Evolutionary conservation across 2,113 vertebrate species (phyloP).

Genomic region (Eubucco bourcierii): DNA sequence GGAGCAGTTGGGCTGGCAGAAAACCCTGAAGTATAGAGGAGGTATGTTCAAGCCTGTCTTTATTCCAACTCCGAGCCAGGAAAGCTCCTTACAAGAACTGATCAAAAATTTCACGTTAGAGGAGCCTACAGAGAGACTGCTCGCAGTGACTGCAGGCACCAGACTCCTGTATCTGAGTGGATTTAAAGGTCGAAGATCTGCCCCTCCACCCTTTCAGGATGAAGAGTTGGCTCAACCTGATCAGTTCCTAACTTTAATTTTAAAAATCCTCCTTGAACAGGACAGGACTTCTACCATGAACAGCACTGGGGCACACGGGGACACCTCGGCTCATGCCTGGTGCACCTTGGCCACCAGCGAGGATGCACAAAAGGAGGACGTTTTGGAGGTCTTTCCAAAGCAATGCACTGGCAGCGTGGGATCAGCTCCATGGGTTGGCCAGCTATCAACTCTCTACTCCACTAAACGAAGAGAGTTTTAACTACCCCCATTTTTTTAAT

Average conservation of each 20-base stretch:
- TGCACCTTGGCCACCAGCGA: neutral
- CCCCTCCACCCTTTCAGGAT: neutral
- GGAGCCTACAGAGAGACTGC: neutral
- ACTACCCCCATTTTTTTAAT: neutral
- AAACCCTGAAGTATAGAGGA: conserved; percentile 25
- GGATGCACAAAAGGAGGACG: too few relatives aligned
- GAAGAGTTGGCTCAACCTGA: neutral
- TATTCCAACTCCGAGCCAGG: conserved; percentile 23
- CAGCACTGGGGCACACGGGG: neutral
- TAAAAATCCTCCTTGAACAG: accelerated
- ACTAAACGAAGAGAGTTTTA: neutral
- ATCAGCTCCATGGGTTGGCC: neutral
- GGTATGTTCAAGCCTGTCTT: conserved; percentile 15
- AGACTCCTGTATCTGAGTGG: neutral
- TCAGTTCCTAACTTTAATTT: neutral
- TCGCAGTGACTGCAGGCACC: neutral
- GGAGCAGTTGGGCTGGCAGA: conserved; percentile 58
- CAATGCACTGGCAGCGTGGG: accelerated
- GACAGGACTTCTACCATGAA: neutral
- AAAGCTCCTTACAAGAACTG: neutral
- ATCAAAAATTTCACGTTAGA: neutral
- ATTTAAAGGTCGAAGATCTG: neutral
- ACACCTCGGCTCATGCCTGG: neutral
- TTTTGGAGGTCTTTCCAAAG: neutral
- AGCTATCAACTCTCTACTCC: accelerated